Evolutionary conservation across 2,888 invertebrate species (phyloP).

Genomic region (Macaria notata): DNA sequence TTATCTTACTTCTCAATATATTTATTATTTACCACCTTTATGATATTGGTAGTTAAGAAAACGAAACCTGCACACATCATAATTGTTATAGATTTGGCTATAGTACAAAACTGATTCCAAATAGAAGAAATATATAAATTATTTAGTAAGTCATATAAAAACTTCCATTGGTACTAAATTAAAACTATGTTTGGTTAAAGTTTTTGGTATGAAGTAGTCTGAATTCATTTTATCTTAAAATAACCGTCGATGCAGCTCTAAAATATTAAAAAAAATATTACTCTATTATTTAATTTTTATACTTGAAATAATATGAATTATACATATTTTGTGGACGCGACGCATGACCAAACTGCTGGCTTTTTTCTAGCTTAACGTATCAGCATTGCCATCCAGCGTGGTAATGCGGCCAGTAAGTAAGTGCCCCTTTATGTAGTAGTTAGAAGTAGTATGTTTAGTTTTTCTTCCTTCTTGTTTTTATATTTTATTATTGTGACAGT

Average conservation of each 20-base stretch:
- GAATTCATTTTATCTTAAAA: too few relatives aligned
- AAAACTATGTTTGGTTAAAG: conserved; percentile 9
- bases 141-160: not conserved
- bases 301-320: not conserved
- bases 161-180: not conserved
- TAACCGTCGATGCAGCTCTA: not conserved
- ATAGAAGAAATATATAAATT: not conserved
- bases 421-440: too few relatives aligned
- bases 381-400: too few relatives aligned
- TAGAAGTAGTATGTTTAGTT: too few relatives aligned
- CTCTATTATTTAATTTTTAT: not conserved
- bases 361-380: too few relatives aligned
- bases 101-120: not conserved
- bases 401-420: too few relatives aligned
- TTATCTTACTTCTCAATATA: not conserved
- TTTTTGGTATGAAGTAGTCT: conserved; percentile 8
- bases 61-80: not conserved
- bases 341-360: too few relatives aligned
- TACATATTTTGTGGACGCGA: not conserved
- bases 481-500: too few relatives aligned
- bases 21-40: not conserved
- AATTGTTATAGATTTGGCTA: not conserved
- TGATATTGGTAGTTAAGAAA: too few relatives aligned
- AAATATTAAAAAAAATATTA: not conserved
- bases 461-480: too few relatives aligned